phyloP scores from a whole-genome alignment of 2,797 vertebrate species.

The Arrhamphus sclerolepis region DNA sequence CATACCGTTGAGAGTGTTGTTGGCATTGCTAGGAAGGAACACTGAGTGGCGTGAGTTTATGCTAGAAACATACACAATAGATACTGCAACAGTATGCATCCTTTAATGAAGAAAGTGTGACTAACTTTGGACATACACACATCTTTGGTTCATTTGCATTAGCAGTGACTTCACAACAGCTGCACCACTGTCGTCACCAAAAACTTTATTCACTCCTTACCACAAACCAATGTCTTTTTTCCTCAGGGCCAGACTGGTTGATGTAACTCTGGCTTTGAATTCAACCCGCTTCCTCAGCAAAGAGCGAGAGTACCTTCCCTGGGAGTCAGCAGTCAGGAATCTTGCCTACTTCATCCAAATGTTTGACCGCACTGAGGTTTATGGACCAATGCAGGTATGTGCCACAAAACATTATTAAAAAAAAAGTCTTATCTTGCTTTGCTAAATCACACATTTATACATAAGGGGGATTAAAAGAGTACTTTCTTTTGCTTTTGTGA shows the following conservation, averaged over 20 bases:
- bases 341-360: constrained; percentile 74
- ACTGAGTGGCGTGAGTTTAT: too few relatives aligned
- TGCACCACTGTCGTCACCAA: not conserved
- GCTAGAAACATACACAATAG: too few relatives aligned
- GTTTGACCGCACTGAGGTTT: constrained; percentile 83
- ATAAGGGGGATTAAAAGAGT: too few relatives aligned
- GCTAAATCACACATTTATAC: not conserved
- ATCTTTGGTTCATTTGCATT: too few relatives aligned
- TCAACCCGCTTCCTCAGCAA: constrained; percentile 75
- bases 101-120: too few relatives aligned
- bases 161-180: not conserved
- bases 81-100: too few relatives aligned
- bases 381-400: constrained; percentile 79
- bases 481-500: not conserved
- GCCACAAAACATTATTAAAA: fast-evolving
- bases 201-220: not conserved
- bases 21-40: too few relatives aligned
- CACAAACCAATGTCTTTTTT: not conserved
- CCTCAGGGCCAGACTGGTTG: constrained; percentile 70
- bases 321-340: constrained; percentile 71
- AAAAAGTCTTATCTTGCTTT: not conserved
- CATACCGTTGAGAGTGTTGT: too few relatives aligned
- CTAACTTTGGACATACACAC: too few relatives aligned
- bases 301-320: constrained; percentile 74
- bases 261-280: constrained; percentile 76